A percentile compares a stretch with the other conserved stretches of the same genome.
Conservation (phyloP, 2,797 vertebrate genomes). For the Amblyopsis hoosieri region DNA sequence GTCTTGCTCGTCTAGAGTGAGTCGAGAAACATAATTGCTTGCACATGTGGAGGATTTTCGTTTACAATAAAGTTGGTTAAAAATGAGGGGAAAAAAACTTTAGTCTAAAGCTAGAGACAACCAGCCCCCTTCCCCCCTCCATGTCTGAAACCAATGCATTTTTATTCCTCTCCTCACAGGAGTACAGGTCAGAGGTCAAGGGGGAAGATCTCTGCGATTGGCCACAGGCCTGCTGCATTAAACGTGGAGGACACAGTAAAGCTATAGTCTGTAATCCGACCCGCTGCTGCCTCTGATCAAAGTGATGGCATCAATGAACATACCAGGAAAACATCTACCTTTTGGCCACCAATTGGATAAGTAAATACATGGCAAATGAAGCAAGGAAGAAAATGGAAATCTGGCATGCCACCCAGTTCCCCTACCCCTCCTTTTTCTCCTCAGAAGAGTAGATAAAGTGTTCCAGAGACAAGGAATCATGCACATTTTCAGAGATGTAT, state of each 20-base stretch:
- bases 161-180: slow-evolving; percentile 63
- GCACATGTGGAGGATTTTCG: slow-evolving; percentile 80
- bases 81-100: slow-evolving; percentile 54
- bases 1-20: slow-evolving; percentile 61
- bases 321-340: slow-evolving; percentile 41
- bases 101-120: neutral
- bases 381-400: slow-evolving; percentile 19
- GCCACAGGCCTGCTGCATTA: slow-evolving; percentile 73
- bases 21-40: slow-evolving; percentile 78
- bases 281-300: slow-evolving; percentile 57
- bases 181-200: slow-evolving; percentile 69
- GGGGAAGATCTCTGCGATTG: slow-evolving; percentile 75
- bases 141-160: slow-evolving; percentile 67
- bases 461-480: slow-evolving; percentile 70
- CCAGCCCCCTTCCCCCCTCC: slow-evolving; percentile 28
- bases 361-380: slow-evolving; percentile 55
- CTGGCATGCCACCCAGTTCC: slow-evolving; percentile 42
- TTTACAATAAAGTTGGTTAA: slow-evolving; percentile 77
- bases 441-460: slow-evolving; percentile 67
- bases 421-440: slow-evolving; percentile 53
- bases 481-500: slow-evolving; percentile 75
- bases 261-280: slow-evolving; percentile 50
- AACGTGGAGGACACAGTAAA: slow-evolving; percentile 47
- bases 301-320: slow-evolving; percentile 67
- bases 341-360: slow-evolving; percentile 39